phyloP scores from a whole-genome alignment of 2,888 invertebrate genomes.

The Shargacucullia verbasci region DNA sequence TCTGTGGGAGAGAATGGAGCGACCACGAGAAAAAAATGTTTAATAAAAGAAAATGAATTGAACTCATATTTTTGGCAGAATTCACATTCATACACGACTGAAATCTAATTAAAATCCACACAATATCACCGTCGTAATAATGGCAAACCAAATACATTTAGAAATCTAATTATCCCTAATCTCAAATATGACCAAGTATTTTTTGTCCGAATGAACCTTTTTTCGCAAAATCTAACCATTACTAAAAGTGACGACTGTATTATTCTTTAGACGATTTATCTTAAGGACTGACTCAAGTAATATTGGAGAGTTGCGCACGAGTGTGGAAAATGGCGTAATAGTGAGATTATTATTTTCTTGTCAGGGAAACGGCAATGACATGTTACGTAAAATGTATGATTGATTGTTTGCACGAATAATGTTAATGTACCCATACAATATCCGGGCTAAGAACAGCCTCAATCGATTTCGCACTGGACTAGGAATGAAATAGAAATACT shows the following conservation, averaged over 20 bases:
- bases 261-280: slow-evolving; percentile 26
- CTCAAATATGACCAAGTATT: slow-evolving; percentile 6
- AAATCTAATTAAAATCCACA: no score
- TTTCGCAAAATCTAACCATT: slow-evolving; percentile 3
- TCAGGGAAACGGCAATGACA: slow-evolving; percentile 14
- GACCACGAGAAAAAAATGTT: no score
- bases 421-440: slow-evolving; percentile 2
- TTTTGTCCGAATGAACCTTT: slow-evolving; percentile 6
- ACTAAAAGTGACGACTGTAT: slow-evolving; percentile 7
- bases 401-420: slow-evolving; percentile 11
- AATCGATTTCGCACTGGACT: background rate
- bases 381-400: slow-evolving; percentile 9
- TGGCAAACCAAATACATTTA: slow-evolving; percentile 22
- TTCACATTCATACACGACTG: no score
- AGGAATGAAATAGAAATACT: no score
- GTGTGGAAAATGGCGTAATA: slow-evolving; percentile 7
- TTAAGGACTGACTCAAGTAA: slow-evolving; percentile 11
- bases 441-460: no score
- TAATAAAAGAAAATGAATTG: no score
- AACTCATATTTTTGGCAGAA: no score
- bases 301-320: slow-evolving; percentile 14
- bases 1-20: no score
- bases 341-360: slow-evolving; percentile 21
- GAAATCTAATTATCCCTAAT: slow-evolving; percentile 28
- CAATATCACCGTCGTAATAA: slow-evolving; percentile 1